phyloP scores from a whole-genome alignment of 2,888 invertebrate genomes.

The Schizaphis graminum region DNA sequence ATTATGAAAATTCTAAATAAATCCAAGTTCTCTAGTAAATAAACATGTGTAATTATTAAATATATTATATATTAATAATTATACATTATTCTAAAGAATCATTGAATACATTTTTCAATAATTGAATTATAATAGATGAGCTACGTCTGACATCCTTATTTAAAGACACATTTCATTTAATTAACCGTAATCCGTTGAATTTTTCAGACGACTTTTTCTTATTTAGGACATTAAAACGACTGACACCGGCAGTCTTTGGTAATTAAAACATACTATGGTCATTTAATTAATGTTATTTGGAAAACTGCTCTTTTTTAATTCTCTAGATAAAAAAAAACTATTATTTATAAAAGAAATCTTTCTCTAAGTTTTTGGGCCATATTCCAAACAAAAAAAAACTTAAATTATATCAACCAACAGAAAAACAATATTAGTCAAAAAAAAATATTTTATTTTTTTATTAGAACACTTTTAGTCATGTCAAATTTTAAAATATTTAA shows the following conservation, averaged over 20 bases:
- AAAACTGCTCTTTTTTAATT: constrained; percentile 46
- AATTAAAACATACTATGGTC: constrained; percentile 54
- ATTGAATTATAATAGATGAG: constrained; percentile 8
- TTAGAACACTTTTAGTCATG: background rate
- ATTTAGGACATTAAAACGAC: constrained; percentile 46
- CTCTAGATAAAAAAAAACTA: constrained; percentile 25
- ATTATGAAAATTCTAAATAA: background rate
- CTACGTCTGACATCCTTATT: background rate
- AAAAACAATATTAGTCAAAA: background rate
- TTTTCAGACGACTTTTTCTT: constrained; percentile 40
- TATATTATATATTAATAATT: background rate
- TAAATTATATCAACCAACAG: constrained; percentile 30
- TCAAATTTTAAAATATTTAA: background rate
- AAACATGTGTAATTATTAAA: background rate
- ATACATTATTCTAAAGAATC: background rate
- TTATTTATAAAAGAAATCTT: constrained; percentile 46
- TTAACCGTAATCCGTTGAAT: constrained; percentile 50
- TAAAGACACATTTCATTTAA: constrained; percentile 38
- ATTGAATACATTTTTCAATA: background rate
- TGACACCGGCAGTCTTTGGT: constrained; percentile 58
- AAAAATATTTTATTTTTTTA: background rate
- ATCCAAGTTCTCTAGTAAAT: background rate
- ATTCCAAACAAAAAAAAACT: constrained; percentile 18
- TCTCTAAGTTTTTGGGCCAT: background rate
- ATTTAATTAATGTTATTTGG: constrained; percentile 60